Percentiles rank a stretch among this genome's conserved stretches.
Evolutionary conservation across 2,113 vertebrate genomes (phyloP).

Genomic region (Vombatus ursinus): DNA sequence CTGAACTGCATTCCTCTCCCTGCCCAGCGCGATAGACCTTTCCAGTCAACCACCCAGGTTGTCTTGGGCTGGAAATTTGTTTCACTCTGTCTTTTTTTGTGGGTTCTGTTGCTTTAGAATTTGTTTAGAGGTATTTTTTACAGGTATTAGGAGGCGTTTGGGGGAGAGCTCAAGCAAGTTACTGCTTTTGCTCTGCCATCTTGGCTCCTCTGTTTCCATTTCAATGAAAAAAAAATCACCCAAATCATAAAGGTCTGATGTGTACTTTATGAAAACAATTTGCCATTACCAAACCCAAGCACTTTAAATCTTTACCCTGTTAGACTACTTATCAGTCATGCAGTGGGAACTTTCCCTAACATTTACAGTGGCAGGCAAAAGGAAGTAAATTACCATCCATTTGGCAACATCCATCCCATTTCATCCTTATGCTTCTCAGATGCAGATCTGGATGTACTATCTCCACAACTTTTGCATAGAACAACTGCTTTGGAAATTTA

Average conservation of each 20-base stretch:
- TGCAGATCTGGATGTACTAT: background rate
- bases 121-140: no score
- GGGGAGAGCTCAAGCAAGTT: no score
- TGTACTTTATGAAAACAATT: slow-evolving; percentile 26
- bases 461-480: background rate
- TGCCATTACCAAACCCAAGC: slow-evolving; percentile 6
- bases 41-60: no score
- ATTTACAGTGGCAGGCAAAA: background rate
- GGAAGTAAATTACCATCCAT: background rate
- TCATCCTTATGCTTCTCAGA: slow-evolving; percentile 12
- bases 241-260: slow-evolving; percentile 6
- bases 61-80: no score
- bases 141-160: no score
- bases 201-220: background rate
- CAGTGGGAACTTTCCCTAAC: background rate
- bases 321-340: background rate
- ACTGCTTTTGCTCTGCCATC: no score
- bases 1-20: no score
- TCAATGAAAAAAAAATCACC: slow-evolving; percentile 41
- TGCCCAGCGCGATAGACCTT: no score
- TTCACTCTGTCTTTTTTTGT: no score
- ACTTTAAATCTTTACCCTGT: background rate
- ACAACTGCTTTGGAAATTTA: background rate
- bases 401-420: background rate
- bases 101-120: no score